Evolutionary conservation across 2,888 invertebrate species (phyloP).

Genomic region (Hipparchia sbordonii): DNA sequence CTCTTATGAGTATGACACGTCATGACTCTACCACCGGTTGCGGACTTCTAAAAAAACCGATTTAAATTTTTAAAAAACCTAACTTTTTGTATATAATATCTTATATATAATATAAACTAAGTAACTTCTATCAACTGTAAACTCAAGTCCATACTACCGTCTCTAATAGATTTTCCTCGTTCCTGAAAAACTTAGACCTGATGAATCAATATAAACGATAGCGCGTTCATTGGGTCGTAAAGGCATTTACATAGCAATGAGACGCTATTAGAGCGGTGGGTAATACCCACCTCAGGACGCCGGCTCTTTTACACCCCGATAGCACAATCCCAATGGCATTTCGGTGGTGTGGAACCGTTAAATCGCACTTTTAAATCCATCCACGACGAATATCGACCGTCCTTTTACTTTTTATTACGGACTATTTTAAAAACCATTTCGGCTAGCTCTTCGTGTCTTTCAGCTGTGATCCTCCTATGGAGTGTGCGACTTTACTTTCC

Average conservation of each 20-base stretch:
- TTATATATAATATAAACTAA: too few species aligned
- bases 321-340: constrained; percentile 28
- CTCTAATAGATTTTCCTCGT: neutral
- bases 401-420: constrained; percentile 5
- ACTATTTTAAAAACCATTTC: neutral
- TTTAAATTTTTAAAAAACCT: too few species aligned
- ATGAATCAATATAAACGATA: constrained; percentile 10
- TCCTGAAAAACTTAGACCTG: neutral
- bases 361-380: constrained; percentile 24
- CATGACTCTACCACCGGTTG: too few species aligned
- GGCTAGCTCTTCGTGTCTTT: neutral
- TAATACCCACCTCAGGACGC: constrained; percentile 31
- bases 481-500: too few species aligned
- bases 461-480: too few species aligned
- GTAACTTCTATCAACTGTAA: too few species aligned
- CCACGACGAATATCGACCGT: constrained; percentile 11
- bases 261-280: constrained; percentile 38
- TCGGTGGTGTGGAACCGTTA: constrained; percentile 26
- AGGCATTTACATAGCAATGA: constrained; percentile 45
- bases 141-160: neutral
- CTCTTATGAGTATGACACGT: too few species aligned
- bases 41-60: too few species aligned
- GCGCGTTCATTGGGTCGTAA: constrained; percentile 30
- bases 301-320: constrained; percentile 26
- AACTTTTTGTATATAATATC: too few species aligned